Percentiles rank a stretch among this genome's conserved stretches.
Evolutionary conservation across 2,113 vertebrate genomes (phyloP).

Genomic region (Halcyon malimbica): DNA sequence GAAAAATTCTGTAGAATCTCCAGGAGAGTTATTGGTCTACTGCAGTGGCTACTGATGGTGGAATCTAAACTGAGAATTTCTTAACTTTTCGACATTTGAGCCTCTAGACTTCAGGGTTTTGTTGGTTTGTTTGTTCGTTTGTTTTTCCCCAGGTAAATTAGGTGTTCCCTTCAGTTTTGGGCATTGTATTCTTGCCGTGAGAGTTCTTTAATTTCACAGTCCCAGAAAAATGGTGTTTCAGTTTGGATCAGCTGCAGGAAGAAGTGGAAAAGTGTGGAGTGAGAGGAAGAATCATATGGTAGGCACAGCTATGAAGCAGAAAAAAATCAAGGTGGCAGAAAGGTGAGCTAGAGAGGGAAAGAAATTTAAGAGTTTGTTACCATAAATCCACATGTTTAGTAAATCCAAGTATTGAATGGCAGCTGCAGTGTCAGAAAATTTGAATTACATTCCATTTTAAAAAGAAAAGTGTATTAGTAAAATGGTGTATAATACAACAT

Average conservation of each 20-base stretch:
- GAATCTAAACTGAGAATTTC: neutral
- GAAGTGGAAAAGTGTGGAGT: neutral
- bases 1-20: neutral
- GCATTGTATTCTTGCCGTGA: neutral
- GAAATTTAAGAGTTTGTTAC: conserved; percentile 34
- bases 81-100: neutral
- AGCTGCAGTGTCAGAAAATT: conserved; percentile 16
- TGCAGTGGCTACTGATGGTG: neutral
- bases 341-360: conserved; percentile 12
- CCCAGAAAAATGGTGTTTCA: neutral
- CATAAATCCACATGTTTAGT: conserved; percentile 13
- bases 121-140: no score
- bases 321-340: conserved; percentile 55
- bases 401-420: conserved; percentile 20
- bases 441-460: conserved; percentile 26
- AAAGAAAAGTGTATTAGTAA: conserved; percentile 25
- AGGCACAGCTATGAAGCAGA: conserved; percentile 34
- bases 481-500: neutral
- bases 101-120: neutral
- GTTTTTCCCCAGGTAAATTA: neutral
- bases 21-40: neutral
- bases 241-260: conserved; percentile 1
- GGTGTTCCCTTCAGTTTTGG: neutral
- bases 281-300: conserved; percentile 16
- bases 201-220: neutral